Percentiles rank a stretch among this genome's conserved stretches.
Conservation (phyloP, 2,113 vertebrate species). For the Bos javanicus region DNA sequence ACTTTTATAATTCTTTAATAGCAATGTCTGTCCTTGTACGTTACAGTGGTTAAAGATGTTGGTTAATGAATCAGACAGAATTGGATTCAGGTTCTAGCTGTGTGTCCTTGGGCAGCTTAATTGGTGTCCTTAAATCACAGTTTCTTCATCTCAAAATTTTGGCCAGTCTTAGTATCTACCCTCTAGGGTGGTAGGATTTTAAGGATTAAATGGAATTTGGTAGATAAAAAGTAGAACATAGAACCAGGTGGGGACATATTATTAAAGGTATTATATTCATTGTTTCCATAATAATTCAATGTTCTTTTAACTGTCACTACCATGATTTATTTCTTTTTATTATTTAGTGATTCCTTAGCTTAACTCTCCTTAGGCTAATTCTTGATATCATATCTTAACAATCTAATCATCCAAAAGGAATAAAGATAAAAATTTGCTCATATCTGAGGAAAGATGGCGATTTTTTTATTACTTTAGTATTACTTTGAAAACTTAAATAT, state of each 20-base stretch:
- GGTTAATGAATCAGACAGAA: not conserved
- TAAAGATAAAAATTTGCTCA: not conserved
- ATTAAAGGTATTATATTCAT: not conserved
- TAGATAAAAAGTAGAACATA: not conserved
- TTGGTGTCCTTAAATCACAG: not conserved
- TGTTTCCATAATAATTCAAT: not conserved
- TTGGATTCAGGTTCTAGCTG: not conserved
- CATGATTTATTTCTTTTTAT: not conserved
- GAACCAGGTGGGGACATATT: not conserved
- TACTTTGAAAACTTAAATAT: not conserved
- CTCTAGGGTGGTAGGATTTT: not conserved
- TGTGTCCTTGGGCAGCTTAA: not conserved
- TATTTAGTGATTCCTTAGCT: conserved; percentile 23
- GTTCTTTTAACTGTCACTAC: conserved; percentile 26
- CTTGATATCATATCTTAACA: not conserved
- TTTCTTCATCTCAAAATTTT: not conserved
- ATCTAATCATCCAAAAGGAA: not conserved
- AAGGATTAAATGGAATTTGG: not conserved
- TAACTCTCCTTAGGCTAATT: not conserved
- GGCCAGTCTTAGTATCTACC: not conserved
- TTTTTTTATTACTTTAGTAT: not conserved
- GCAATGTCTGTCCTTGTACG: not conserved
- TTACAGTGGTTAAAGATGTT: not conserved
- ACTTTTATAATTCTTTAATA: conserved; percentile 29
- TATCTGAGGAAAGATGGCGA: not conserved